Conservation (phyloP, 2,113 vertebrate species). For the Suncus etruscus region DNA sequence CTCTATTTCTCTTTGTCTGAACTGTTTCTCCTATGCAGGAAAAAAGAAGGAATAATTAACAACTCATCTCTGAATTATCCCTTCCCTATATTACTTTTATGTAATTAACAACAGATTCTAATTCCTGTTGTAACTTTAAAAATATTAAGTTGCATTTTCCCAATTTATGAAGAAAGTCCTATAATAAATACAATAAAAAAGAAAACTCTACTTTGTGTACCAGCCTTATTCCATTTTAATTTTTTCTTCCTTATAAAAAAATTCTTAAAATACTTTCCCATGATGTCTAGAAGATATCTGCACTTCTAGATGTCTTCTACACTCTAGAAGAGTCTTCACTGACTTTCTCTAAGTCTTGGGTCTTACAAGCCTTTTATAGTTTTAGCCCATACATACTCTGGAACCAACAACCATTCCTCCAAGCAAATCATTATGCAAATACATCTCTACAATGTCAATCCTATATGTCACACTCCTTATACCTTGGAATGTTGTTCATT, state of each 20-base stretch:
- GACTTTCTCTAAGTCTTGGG: background rate
- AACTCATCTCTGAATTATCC: background rate
- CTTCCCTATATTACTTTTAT: background rate
- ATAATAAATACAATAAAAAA: background rate
- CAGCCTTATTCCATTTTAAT: background rate
- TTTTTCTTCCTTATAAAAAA: background rate
- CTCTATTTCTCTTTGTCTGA: background rate
- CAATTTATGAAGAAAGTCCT: background rate
- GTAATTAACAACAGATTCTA: background rate
- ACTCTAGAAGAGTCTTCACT: background rate
- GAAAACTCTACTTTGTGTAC: background rate
- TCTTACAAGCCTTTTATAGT: background rate
- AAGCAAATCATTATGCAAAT: background rate
- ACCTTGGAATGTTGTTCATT: background rate
- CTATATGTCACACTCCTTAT: background rate
- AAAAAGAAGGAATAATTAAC: background rate
- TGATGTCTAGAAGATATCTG: background rate
- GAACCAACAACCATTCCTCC: background rate
- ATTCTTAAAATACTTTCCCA: background rate
- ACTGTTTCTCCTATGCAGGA: background rate
- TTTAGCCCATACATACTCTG: background rate
- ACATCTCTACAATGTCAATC: rapidly evolving
- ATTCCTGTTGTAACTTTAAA: background rate
- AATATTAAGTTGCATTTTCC: background rate
- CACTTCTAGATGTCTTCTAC: no score